phyloP scores from a whole-genome alignment of 2,888 invertebrate species.

The Plagiodera versicolora region DNA sequence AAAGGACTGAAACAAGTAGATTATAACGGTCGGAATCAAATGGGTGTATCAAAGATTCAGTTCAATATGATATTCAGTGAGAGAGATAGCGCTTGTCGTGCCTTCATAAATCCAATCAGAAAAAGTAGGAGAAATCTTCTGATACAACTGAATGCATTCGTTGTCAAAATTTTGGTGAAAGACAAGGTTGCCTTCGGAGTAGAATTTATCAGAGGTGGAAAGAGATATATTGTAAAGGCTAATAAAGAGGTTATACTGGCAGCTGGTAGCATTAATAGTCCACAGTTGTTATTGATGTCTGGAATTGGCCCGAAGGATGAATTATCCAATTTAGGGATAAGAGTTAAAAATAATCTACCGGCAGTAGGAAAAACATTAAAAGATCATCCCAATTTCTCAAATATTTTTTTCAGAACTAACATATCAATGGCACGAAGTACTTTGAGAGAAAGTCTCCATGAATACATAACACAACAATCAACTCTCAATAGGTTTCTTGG shows the following conservation, averaged over 20 bases:
- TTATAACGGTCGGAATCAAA: constrained; percentile 16
- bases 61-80: constrained; percentile 19
- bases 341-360: constrained; percentile 11
- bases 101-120: constrained; percentile 17
- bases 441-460: constrained; percentile 7
- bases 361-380: constrained; percentile 23
- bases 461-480: not conserved
- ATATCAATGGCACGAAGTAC: not conserved
- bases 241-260: constrained; percentile 65
- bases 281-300: constrained; percentile 24
- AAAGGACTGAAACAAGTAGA: constrained; percentile 18
- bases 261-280: constrained; percentile 49
- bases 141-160: constrained; percentile 59
- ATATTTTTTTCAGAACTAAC: constrained; percentile 15
- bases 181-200: constrained; percentile 17
- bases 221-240: constrained; percentile 63
- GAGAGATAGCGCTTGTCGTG: constrained; percentile 11
- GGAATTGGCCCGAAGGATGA: constrained; percentile 23
- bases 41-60: constrained; percentile 19
- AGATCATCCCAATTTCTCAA: constrained; percentile 15
- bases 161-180: constrained; percentile 22
- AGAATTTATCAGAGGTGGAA: constrained; percentile 57
- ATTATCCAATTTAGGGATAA: constrained; percentile 13
- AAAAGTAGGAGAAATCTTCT: constrained; percentile 42
- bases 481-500: constrained; percentile 6